A percentile compares a stretch with the other conserved stretches of the same genome.
Evolutionary conservation across 2,888 invertebrate species (phyloP).

Genomic region (Eupeodes latifasciatus): DNA sequence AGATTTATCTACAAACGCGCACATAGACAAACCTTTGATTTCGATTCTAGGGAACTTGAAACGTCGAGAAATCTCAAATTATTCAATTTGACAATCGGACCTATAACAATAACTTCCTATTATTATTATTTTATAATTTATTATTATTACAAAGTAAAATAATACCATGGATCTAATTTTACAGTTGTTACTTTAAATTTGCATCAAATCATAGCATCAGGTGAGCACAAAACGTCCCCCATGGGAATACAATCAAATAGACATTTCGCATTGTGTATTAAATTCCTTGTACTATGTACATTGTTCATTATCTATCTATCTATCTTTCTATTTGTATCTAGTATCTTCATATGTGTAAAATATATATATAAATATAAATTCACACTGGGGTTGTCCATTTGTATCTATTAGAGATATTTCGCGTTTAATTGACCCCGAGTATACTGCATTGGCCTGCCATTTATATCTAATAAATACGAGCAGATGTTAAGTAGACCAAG

Average conservation of each 20-base stretch:
- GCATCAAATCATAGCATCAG: constrained; percentile 32
- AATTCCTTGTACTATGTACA: neutral
- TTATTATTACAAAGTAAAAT: too few species aligned
- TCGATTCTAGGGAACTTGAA: too few species aligned
- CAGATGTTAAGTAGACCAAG: neutral
- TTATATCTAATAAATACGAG: constrained; percentile 20
- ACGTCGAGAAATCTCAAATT: too few species aligned
- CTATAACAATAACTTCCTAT: too few species aligned
- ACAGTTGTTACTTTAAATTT: constrained; percentile 4
- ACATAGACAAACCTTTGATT: too few species aligned
- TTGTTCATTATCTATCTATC: too few species aligned
- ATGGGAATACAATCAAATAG: constrained; percentile 22
- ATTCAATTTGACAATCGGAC: too few species aligned
- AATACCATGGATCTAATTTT: neutral
- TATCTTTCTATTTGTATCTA: too few species aligned
- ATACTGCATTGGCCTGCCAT: constrained; percentile 14
- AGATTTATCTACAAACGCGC: too few species aligned
- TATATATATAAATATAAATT: constrained; percentile 22
- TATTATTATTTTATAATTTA: too few species aligned
- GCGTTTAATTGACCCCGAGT: constrained; percentile 63
- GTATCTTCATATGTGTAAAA: neutral
- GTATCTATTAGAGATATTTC: constrained; percentile 54
- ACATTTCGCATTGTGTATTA: constrained; percentile 34
- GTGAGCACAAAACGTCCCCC: constrained; percentile 42
- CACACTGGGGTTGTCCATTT: constrained; percentile 30